Evolutionary conservation across 2,797 vertebrate species (phyloP), one percentile per base, ranked within the genome.

Genomic region (Hoplostethus atlanticus): DNA sequence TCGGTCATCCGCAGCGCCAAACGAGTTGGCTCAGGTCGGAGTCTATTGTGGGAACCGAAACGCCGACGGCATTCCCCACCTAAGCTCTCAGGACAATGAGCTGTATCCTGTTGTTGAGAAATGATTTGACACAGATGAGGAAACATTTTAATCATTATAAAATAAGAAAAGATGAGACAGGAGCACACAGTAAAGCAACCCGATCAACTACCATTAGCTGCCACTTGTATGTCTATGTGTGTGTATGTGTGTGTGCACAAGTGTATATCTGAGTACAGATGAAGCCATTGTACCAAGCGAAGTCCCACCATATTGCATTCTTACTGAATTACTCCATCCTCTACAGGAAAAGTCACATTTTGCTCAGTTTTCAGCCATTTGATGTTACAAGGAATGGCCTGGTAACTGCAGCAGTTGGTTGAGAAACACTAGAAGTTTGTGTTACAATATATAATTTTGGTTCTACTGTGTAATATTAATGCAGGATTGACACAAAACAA

Each of bases 91-190:
- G 65, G 64, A 78, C 61, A 64, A 64, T 59, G 52, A 57, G 40
- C 51, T 59, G 25, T 69, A 77, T 79, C 59, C 68, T 75, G 81
- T 79, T 66, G 62, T 55, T 76, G 64, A 59, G 53, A 77, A 80
- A 83, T 59, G 71, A 84, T 87, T 61, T 71, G 36, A 61, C 13
- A 54, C 34, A 38, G 50, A 58, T 17, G 28, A 73, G 57, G 38
- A 56, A 71, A 67, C 16, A 15, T 54, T 68, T 71, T 56, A 85
- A 77, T 78, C 56, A 64, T 60, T 78, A 71, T 28, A 59, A 77
- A 78, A 69, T 34, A 71, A 44, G 25, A 68, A 61, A 66, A 52
- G 66, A 77, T 70, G 44, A 74, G 36, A 62, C 17, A 3, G 28
- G 31, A 60, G 48, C 68, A 55, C 56, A 47, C 47, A 40, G 38